phyloP scores from a whole-genome alignment of 1,140 invertebrate genomes.

The Calliphora vicina region DNA sequence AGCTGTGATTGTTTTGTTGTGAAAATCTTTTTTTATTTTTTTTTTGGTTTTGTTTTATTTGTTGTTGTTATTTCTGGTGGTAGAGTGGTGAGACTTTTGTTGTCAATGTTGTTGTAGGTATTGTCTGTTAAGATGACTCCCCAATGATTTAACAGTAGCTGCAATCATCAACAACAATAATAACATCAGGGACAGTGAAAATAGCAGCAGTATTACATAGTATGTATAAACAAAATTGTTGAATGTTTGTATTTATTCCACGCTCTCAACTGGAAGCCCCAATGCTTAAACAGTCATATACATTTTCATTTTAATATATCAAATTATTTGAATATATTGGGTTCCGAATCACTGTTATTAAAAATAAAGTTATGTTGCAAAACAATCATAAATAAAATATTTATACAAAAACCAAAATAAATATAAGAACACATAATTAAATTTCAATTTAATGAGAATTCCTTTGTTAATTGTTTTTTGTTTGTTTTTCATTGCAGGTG shows the following conservation, averaged over 20 bases:
- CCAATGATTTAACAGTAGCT: neutral
- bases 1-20: neutral
- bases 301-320: constrained; percentile 23
- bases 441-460: too few species aligned
- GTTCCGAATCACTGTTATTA: too few species aligned
- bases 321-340: neutral
- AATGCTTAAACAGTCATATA: neutral
- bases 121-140: neutral
- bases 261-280: too few species aligned
- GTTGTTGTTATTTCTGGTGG: neutral
- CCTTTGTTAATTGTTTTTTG: neutral
- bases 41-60: neutral
- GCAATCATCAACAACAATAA: neutral
- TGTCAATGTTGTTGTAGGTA: too few species aligned
- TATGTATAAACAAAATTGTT: neutral
- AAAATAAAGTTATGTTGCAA: too few species aligned
- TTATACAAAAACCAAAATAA: too few species aligned
- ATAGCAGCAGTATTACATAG: too few species aligned
- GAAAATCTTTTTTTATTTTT: neutral
- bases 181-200: neutral
- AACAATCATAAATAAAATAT: too few species aligned
- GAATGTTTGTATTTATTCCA: too few species aligned
- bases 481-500: neutral
- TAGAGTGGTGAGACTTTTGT: neutral
- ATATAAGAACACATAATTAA: too few species aligned